Base-by-base conservation (phyloP, 1,140 invertebrate species). In the Octopus sinensis region DNA sequence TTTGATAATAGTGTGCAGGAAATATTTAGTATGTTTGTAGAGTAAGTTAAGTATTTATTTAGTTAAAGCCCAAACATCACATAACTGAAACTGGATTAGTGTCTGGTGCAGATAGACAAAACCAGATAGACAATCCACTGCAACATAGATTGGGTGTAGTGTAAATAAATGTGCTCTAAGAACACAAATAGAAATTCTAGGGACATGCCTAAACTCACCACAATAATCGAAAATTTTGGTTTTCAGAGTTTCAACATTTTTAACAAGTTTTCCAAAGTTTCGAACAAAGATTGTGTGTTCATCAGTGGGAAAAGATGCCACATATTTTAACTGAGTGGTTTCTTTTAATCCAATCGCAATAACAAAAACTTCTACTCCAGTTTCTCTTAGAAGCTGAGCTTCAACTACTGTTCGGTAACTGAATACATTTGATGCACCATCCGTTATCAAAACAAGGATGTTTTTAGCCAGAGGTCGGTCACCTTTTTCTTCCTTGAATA, bases 351-450 rank as follows among this genome's bases (percentile, higher is more conserved):
- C 88, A 71, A 89, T 86, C 81, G 86, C 87, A 83, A 84, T 82
- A 13, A 84, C 81, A 79, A 79, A 84, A 68, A 87, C 83, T 77
- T 82, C 82, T 52, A 84, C 84, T 23, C 86, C 86, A 73, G 23
- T 10, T 73, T 68, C 56, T 76, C 85, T 76, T 6, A 86, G 84
- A 43, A 53, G 17, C 54, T 84, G 82, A 6, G 87, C 87, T 73
- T 88, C 85, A 23, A 85, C 86, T 17, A 88, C 83, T 6, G 87
- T 88, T 53, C 84, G 79, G 9, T 84, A 75, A 13, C 83, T 80
- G 80, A 85, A 87, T 68, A 87, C 86, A 79, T 88, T 87, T n/a
- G 88, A 89, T 6, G 84, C 83, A 80, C 88, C 88, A 81, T 88
- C 82, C n/a, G 84, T 84, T 10, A 87, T 56, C 10, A 87, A 56